Base-by-base conservation (phyloP, 2,888 invertebrate genomes). In the Monopis laevigella region DNA sequence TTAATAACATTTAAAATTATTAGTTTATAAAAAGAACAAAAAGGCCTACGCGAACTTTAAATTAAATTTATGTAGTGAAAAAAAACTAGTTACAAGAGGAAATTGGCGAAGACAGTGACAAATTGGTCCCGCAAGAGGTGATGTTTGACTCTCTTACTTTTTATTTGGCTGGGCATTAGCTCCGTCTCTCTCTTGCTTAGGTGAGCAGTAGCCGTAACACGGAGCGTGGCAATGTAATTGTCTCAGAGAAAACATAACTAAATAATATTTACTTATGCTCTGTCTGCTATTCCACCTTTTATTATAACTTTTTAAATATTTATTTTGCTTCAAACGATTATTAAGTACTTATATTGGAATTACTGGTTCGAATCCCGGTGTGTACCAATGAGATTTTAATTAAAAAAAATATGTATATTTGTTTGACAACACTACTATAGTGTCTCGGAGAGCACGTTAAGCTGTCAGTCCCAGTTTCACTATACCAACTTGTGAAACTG, bases 61-160 rank as follows among this genome's bases (percentile, higher is more conserved):
- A 77, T 77, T 77, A 72, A 77, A 78, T 77, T 77, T 75, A 73
- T 71, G 71, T 68, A 66, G 63, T 59, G 68, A 71, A 72, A 78
- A 75, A 78, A 75, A 78, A 74, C 75, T 77, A 75, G 73, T 77
- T 77, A 73, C 74, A 66, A 66, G 69, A 62, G 72, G 69, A 78
- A 78, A 78, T 77, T 78, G 74, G 68, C 63, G 67, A 64, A 65
- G 78, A 78, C 78, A 75, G 68, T 77, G 78, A 78, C 71, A 77
- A 77, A 78, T 75, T 67, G 74, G 66, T 60, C 66, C 65, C 65
- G 57, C 28, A 21, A 30, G 43, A 14, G 40, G 13, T 35, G 11
- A 35, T 27, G 14, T 29, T 8, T 26, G 8, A 2, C 18, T 21
- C 36, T 27, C 29, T 40, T 21, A 40, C 39, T 6, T n/a, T 10